These are phyloP conservation scores for Molossus molossus DNA, from an alignment of 2,797 vertebrate genomes.

Conservation along the genomic window DNA sequence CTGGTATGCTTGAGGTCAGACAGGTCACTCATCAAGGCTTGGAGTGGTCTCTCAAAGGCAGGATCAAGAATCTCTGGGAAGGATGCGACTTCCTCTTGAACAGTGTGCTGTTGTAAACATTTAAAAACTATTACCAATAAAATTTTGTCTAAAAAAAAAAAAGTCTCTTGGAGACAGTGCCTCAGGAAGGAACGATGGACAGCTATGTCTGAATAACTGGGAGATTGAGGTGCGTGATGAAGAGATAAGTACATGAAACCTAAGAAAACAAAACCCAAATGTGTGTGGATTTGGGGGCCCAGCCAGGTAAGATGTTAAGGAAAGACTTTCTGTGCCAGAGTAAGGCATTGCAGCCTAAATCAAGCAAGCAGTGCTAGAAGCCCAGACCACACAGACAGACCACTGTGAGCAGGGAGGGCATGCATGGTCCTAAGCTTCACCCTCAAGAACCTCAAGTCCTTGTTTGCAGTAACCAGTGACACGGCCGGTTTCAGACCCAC, in stretches of 20 bases:
- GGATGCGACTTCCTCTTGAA: constrained; percentile 82
- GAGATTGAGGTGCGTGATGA: background rate
- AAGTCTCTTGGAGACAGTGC: background rate
- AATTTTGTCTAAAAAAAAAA: constrained; percentile 89
- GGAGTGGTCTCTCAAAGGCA: background rate
- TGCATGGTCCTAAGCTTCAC: background rate
- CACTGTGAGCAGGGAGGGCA: background rate
- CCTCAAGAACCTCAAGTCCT: background rate
- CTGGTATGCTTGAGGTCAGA: background rate
- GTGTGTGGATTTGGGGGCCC: background rate
- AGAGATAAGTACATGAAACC: background rate
- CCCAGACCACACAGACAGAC: background rate
- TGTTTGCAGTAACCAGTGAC: background rate
- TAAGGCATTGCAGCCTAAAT: background rate
- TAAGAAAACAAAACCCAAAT: background rate
- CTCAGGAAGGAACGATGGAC: background rate
- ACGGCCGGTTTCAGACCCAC: background rate
- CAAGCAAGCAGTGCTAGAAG: background rate
- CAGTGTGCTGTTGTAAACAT: constrained; percentile 89
- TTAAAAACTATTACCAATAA: constrained; percentile 89
- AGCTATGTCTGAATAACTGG: background rate
- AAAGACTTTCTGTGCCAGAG: background rate
- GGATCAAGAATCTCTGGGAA: constrained; percentile 44
- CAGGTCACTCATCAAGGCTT: background rate
- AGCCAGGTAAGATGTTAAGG: background rate